Conservation (phyloP, 2,888 invertebrate species). For the Meghimatium bilineatum region DNA sequence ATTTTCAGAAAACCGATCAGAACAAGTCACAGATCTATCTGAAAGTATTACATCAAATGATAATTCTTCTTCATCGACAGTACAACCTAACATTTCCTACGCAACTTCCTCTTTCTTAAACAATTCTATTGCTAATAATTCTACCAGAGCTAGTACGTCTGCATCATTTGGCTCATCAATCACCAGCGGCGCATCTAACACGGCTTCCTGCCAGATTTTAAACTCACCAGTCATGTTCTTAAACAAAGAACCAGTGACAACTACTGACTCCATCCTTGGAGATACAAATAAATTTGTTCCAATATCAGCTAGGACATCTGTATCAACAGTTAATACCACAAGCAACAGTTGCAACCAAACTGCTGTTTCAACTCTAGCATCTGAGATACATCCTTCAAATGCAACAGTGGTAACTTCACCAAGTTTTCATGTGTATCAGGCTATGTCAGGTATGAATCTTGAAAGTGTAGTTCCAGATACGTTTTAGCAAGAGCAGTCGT, state of each 20-base stretch:
- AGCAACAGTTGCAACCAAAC: neutral
- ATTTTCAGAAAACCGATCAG: neutral
- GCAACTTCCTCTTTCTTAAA: neutral
- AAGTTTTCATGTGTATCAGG: neutral
- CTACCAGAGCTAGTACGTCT: neutral
- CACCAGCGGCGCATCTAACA: neutral
- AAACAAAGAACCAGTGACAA: neutral
- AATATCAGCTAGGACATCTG: neutral
- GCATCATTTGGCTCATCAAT: neutral
- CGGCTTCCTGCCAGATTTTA: neutral
- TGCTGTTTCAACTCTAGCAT: neutral
- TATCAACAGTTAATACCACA: neutral
- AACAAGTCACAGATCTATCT: neutral
- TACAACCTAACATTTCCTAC: neutral
- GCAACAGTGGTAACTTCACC: neutral
- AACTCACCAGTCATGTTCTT: neutral
- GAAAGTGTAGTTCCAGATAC: neutral
- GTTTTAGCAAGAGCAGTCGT: neutral
- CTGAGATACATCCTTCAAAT: neutral
- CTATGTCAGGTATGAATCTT: neutral
- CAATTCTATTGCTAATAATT: neutral
- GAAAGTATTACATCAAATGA: neutral
- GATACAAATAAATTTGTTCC: neutral
- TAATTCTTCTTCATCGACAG: neutral
- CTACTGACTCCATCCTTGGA: neutral